A percentile compares a stretch with the other conserved stretches of the same genome.
Evolutionary conservation across 2,888 invertebrate species (phyloP).

Genomic region (Marronus borbonicus): DNA sequence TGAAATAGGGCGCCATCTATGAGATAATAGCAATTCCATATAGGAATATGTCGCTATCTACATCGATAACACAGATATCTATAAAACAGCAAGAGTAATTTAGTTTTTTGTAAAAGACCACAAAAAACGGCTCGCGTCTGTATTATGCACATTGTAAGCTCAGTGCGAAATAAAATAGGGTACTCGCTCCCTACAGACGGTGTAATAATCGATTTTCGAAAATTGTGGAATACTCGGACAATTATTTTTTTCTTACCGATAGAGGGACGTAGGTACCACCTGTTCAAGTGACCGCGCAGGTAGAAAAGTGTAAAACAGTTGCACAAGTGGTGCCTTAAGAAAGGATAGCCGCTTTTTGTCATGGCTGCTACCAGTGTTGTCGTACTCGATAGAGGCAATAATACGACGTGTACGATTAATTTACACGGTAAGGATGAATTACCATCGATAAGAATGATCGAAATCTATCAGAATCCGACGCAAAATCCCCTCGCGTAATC

Average conservation of each 20-base stretch:
- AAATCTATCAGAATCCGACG: not conserved
- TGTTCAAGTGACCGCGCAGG: constrained; percentile 67
- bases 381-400: constrained; percentile 95
- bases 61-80: not conserved
- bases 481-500: not conserved
- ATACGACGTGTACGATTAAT: constrained; percentile 97
- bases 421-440: constrained; percentile 85
- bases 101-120: constrained; percentile 67
- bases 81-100: constrained; percentile 56
- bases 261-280: constrained; percentile 66
- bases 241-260: constrained; percentile 60
- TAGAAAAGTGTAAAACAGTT: constrained; percentile 64
- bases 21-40: not conserved
- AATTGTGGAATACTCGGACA: constrained; percentile 39
- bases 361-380: constrained; percentile 93
- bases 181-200: not conserved
- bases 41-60: not conserved
- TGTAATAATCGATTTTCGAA: constrained; percentile 27
- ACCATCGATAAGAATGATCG: not conserved
- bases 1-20: not conserved
- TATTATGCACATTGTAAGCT: constrained; percentile 55
- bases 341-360: constrained; percentile 59
- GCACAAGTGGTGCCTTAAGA: constrained; percentile 62
- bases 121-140: constrained; percentile 69
- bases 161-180: constrained; percentile 29